These are phyloP conservation scores for Hipposideros larvatus DNA, from an alignment of 2,797 vertebrate genomes.

Conservation along the genomic window DNA sequence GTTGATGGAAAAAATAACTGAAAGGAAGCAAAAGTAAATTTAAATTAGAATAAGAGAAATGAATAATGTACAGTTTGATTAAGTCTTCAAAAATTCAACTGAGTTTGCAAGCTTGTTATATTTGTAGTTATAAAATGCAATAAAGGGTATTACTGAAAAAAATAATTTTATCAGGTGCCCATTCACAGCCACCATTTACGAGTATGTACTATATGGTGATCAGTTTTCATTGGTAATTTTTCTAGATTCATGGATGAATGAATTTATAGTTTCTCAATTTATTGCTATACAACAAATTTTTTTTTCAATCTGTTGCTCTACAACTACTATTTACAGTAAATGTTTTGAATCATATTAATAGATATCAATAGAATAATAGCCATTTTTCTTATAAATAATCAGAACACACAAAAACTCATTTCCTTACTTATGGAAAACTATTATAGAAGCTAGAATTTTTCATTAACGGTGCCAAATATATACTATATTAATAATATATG, in stretches of 20 bases:
- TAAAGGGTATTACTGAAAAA: neutral
- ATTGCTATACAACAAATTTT: neutral
- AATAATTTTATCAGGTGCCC: neutral
- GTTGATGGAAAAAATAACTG: neutral
- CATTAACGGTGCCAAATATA: neutral
- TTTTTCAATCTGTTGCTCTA: neutral
- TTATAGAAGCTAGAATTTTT: neutral
- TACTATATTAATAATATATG: neutral
- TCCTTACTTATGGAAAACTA: neutral
- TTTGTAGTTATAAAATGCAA: conserved; percentile 42
- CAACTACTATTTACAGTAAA: neutral
- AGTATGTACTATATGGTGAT: neutral
- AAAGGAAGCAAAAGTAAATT: neutral
- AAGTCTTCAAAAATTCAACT: conserved; percentile 31
- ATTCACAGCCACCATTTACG: neutral
- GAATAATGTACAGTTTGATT: conserved; percentile 6
- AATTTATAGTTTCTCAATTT: neutral
- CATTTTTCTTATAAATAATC: neutral
- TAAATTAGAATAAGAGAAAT: neutral
- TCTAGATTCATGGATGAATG: neutral
- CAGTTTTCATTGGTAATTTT: neutral
- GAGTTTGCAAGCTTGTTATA: conserved; percentile 11
- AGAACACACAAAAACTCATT: neutral
- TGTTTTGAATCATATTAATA: neutral
- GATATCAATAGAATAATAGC: neutral